These are phyloP conservation scores for Lepidotrigona ventralis DNA, from an alignment of 1,140 invertebrate genomes.

Conservation along the genomic window DNA sequence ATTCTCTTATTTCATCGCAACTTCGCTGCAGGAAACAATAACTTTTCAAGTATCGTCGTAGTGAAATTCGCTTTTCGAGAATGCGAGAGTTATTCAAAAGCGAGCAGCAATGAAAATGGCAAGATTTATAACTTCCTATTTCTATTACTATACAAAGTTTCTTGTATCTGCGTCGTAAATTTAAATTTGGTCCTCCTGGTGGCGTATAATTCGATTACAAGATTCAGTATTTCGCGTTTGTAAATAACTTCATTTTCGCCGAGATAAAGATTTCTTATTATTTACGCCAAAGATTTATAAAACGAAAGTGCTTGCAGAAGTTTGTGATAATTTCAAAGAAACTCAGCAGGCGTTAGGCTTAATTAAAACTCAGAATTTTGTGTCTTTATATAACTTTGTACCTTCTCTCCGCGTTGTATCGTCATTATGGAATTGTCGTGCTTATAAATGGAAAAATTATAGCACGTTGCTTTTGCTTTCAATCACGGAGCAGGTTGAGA, in stretches of 20 bases:
- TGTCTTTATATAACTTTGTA: background rate
- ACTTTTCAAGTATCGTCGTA: conserved; percentile 18
- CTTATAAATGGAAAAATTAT: background rate
- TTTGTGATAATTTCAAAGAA: conserved; percentile 12
- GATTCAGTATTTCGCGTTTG: background rate
- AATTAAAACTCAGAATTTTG: conserved; percentile 17
- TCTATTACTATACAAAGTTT: background rate
- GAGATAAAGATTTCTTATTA: background rate
- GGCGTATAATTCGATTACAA: background rate
- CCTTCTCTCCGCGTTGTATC: background rate
- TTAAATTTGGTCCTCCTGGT: background rate
- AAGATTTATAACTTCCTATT: conserved; percentile 7
- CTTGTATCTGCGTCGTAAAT: background rate
- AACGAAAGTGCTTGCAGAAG: background rate
- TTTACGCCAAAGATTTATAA: conserved; percentile 15
- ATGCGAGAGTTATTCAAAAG: background rate
- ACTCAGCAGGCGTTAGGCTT: background rate
- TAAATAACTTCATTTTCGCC: background rate
- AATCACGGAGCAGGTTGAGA: too few relatives aligned
- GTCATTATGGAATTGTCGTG: background rate
- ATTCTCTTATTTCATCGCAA: background rate
- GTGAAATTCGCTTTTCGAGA: background rate
- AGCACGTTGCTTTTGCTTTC: background rate
- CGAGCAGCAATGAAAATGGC: background rate
- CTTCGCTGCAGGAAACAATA: background rate